A percentile compares a stretch with the other conserved stretches of the same genome.
These are phyloP conservation scores for Hydrophis major DNA, from an alignment of 2,797 vertebrate genomes.

Conservation along the genomic window DNA sequence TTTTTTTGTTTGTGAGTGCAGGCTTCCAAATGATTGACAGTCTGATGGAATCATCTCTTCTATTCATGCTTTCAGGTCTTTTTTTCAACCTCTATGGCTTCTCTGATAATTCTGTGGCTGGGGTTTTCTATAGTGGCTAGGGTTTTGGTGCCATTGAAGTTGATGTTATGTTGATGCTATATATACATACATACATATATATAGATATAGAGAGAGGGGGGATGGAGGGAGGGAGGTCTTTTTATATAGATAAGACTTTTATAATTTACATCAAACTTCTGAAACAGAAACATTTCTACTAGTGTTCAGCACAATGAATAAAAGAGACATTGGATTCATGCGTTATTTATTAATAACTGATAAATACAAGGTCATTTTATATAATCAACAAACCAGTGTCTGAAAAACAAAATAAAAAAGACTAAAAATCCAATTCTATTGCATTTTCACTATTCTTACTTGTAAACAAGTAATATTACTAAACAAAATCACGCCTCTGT, in stretches of 20 bases:
- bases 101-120: no score
- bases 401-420: slow-evolving; percentile 57
- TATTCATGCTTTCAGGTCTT: no score
- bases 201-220: no score
- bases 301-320: neutral
- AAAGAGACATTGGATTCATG: slow-evolving; percentile 49
- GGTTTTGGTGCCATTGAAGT: no score
- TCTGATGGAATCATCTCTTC: no score
- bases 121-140: no score
- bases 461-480: slow-evolving; percentile 1
- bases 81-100: no score
- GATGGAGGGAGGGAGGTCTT: neutral
- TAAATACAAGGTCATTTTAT: slow-evolving; percentile 67
- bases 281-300: neutral
- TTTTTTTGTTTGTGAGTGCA: no score
- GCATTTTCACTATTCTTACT: slow-evolving; percentile 34
- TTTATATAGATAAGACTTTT: neutral
- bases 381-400: slow-evolving; percentile 65
- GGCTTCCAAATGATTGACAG: no score
- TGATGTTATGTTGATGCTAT: no score
- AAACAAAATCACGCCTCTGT: slow-evolving; percentile 36
- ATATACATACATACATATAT: no score
- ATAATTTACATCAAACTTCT: neutral
- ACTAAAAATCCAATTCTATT: slow-evolving; percentile 42
- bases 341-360: slow-evolving; percentile 70